Evolutionary conservation across 1,140 invertebrate species (phyloP).

Genomic region (Drosophila hydei): DNA sequence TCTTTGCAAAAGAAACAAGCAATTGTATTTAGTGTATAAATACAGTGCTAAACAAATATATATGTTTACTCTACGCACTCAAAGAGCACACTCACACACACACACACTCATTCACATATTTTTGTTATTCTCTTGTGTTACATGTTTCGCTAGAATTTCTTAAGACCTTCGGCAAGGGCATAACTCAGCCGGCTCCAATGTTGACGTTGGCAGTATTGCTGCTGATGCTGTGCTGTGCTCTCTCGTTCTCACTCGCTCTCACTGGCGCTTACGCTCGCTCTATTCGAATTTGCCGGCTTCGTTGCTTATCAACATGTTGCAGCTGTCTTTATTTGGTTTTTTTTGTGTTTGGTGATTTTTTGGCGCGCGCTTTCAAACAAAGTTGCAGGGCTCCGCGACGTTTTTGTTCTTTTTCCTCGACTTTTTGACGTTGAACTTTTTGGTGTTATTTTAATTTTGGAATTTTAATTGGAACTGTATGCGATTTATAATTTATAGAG

Average conservation of each 20-base stretch:
- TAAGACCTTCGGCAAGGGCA: conserved; percentile 8
- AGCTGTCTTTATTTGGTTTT: conserved; percentile 5
- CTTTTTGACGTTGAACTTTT: conserved; percentile 14
- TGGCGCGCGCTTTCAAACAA: conserved; percentile 45
- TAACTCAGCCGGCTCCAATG: conserved; percentile 44
- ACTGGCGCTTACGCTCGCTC: background rate
- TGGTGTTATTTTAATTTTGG: conserved; percentile 10
- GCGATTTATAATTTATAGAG: conserved; percentile 69
- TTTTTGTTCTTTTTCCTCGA: background rate
- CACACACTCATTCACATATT: background rate
- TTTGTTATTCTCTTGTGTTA: background rate
- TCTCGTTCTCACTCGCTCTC: background rate
- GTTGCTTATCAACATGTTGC: conserved; percentile 51
- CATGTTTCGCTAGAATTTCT: background rate
- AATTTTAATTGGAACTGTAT: conserved; percentile 57
- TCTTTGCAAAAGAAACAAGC: no score
- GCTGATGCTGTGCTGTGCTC: conserved; percentile 47
- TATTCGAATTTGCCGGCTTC: conserved; percentile 38
- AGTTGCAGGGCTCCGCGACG: conserved; percentile 23
- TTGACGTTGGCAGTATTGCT: conserved; percentile 35
- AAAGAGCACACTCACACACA: background rate
- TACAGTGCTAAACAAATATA: no score
- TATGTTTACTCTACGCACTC: background rate
- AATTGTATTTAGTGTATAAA: no score
- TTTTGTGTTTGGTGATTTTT: conserved; percentile 12